Conservation (phyloP, 2,113 vertebrate species). For the Microcebus tavaratra region DNA sequence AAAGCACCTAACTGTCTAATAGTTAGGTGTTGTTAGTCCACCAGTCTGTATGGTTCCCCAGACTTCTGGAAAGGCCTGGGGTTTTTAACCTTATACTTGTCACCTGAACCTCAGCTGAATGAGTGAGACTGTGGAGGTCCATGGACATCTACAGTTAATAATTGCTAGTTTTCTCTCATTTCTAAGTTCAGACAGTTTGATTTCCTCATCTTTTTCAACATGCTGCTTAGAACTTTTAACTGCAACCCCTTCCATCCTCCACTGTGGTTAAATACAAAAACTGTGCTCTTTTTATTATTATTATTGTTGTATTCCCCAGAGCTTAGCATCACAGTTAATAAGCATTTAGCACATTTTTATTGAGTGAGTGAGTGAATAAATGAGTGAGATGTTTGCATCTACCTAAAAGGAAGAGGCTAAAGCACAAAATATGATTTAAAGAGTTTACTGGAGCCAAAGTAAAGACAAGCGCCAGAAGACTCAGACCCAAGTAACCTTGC, state of each 20-base stretch:
- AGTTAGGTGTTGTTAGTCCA: background rate
- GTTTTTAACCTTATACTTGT: conserved; percentile 24
- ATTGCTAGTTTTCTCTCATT: background rate
- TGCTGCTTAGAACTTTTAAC: background rate
- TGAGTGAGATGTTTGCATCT: background rate
- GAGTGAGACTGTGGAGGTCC: background rate
- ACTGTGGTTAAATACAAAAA: background rate
- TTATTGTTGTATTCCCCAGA: background rate
- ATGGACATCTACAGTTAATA: background rate
- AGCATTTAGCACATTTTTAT: background rate
- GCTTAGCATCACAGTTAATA: background rate
- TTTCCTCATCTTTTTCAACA: background rate
- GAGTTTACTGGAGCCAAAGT: too few species aligned
- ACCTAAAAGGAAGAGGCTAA: too few species aligned
- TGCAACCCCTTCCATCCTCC: background rate
- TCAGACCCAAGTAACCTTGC: too few species aligned
- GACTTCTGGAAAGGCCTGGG: conserved; percentile 41
- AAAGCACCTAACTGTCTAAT: conserved; percentile 49
- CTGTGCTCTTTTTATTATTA: background rate
- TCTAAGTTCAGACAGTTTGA: background rate
- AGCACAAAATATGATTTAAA: too few species aligned
- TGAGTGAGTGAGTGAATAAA: conserved; percentile 9
- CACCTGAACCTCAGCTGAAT: background rate
- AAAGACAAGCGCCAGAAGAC: too few species aligned
- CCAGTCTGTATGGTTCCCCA: background rate